Evolutionary conservation across 2,888 invertebrate species (phyloP).

Genomic region (Tetranychus piercei): DNA sequence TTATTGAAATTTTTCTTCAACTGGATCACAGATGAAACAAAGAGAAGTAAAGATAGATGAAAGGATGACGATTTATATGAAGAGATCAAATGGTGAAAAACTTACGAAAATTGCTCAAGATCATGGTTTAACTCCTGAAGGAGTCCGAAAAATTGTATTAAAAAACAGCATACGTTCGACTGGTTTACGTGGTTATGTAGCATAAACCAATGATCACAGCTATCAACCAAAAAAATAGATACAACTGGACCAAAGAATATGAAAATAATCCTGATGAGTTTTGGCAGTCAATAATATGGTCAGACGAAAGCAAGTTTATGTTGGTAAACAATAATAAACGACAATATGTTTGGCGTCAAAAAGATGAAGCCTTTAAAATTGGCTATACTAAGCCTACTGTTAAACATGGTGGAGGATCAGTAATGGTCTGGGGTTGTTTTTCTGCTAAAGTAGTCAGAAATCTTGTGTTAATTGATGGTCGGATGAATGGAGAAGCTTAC

Average conservation of each 20-base stretch:
- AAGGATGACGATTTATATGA: not conserved
- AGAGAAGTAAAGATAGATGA: not conserved
- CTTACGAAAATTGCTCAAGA: not conserved
- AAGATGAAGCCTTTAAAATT: not conserved
- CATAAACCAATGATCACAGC: not conserved
- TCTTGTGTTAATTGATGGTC: conserved; percentile 17
- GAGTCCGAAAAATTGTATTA: not conserved
- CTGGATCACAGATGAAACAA: not conserved
- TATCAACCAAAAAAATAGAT: not conserved
- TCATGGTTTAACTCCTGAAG: not conserved
- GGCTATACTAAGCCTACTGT: conserved; percentile 15
- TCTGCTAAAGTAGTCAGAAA: conserved; percentile 17
- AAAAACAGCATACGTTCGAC: not conserved
- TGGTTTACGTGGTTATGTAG: not conserved
- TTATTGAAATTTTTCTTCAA: no score
- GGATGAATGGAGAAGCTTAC: conserved; percentile 16
- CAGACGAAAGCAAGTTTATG: conserved; percentile 19
- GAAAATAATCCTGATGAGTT: not conserved
- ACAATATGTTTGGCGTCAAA: conserved; percentile 7
- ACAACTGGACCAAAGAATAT: not conserved
- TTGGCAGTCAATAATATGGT: conserved; percentile 17
- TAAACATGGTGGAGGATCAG: conserved; percentile 22
- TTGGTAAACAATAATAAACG: conserved; percentile 8
- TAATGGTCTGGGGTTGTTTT: conserved; percentile 25
- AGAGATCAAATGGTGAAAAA: not conserved